Evolutionary conservation across 2,113 vertebrate species (phyloP).

Genomic region (Calyptommatus sinebrachiatus): DNA sequence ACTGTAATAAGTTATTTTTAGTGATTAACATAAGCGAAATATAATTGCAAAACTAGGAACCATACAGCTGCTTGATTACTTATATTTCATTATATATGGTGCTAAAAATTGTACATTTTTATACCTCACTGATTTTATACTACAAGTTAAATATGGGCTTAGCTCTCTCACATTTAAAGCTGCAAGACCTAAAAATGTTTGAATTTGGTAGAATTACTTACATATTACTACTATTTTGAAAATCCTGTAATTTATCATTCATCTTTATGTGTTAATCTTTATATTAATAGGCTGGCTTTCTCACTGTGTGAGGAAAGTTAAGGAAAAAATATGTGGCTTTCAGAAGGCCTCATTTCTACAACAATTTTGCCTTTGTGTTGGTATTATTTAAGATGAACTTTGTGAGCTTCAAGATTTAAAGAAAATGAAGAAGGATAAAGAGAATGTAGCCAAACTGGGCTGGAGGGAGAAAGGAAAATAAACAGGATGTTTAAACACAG

Average conservation of each 20-base stretch:
- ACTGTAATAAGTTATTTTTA: slow-evolving; percentile 60
- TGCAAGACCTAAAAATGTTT: neutral
- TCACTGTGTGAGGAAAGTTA: slow-evolving; percentile 65
- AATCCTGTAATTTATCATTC: slow-evolving; percentile 17
- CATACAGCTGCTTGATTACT: slow-evolving; percentile 45
- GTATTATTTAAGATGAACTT: slow-evolving; percentile 66
- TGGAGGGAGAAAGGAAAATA: slow-evolving; percentile 38
- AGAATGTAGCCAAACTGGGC: slow-evolving; percentile 65
- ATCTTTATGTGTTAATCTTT: slow-evolving; percentile 28
- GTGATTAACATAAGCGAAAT: slow-evolving; percentile 55
- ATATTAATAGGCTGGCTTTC: slow-evolving; percentile 43
- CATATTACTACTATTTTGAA: slow-evolving; percentile 22
- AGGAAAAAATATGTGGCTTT: slow-evolving; percentile 66
- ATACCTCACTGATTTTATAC: neutral
- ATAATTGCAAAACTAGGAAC: slow-evolving; percentile 52
- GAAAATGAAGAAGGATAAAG: slow-evolving; percentile 12
- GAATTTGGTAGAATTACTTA: neutral
- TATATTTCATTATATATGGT: slow-evolving; percentile 28
- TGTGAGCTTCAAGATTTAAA: slow-evolving; percentile 68
- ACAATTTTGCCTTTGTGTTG: slow-evolving; percentile 66
- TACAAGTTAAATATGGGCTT: neutral
- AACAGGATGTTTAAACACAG: slow-evolving; percentile 72
- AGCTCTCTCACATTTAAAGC: neutral
- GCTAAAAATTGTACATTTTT: neutral
- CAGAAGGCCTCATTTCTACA: slow-evolving; percentile 64